Base-by-base conservation (phyloP, 2,113 vertebrate species). In the Osmerus mordax region DNA sequence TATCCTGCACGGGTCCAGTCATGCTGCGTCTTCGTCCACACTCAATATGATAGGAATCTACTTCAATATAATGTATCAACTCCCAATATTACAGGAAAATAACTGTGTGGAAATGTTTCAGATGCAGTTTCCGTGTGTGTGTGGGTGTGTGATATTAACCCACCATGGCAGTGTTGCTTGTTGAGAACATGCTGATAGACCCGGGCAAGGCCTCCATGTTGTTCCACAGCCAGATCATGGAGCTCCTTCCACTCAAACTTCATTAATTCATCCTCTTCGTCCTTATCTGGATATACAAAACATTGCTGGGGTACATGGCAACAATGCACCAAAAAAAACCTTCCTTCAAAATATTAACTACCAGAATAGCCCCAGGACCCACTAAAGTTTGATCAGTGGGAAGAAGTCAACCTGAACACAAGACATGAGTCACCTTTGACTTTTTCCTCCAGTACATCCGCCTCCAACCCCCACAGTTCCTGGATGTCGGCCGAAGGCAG, bases 221-320 rank as follows among this genome's bases (percentile, higher is more conserved):
- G 81, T 51, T 18, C 12, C 4, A 83, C n/a, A 0, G 83, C 75
- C 18, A 82, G 41, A 29, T 67, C 56, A 70, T 86, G 70, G 18
- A 89, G 62, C 41, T 89, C 85, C 54, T 80, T 80, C 88, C 88
- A 89, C 21, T 89, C 86, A 58, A 83, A 81, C 55, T 71, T 85
- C 15, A 84, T 69, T 2, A 72, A 32, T 28, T 81, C 80, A 13
- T 54, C 69, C 1, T 78, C 82, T 9, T 86, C 83, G 12, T 68
- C 64, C 11, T 70, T 64, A 23, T 73, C 87, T 88, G 62, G 29
- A 60, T 41, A 9, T 8, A 53, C 23, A 18, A 62, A 25, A 15
- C 1, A 65, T 1, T 19, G 4, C 52, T 25, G 29, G 16, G 15
- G 11, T 23, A 19, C 25, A 12, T 25, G 36, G 41, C 1, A 55